These are phyloP conservation scores for Geodia barretti DNA, from an alignment of 37 sponge, comb jelly and placozoan genomes.

Conservation along the genomic window DNA sequence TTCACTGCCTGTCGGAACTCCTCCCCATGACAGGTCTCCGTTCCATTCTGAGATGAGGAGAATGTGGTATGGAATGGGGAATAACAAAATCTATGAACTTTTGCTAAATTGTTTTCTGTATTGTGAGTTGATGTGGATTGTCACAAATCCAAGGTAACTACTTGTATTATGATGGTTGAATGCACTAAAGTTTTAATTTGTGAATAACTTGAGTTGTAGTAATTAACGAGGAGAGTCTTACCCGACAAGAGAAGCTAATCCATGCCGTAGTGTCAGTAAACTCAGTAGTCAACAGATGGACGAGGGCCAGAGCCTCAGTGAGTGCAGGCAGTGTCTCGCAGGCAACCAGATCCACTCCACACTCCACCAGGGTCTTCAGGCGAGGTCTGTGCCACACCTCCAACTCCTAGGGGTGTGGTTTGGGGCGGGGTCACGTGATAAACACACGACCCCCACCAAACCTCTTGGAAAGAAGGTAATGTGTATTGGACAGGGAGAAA, in stretches of 20 bases:
- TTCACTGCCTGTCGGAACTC: conserved; percentile 54
- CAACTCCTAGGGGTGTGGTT: too few species aligned
- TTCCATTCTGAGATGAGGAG: conserved; percentile 37
- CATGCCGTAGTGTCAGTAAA: conserved; percentile 73
- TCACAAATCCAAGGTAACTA: too few species aligned
- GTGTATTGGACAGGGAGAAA: too few species aligned
- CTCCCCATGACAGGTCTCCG: conserved; percentile 79
- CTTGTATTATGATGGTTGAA: neutral
- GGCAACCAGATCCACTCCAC: conserved; percentile 78
- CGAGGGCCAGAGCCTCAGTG: conserved; percentile 58
- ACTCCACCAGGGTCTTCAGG: conserved; percentile 36
- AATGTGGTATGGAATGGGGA: neutral
- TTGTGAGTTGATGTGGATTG: too few species aligned
- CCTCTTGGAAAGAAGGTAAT: too few species aligned
- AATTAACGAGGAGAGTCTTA: too few species aligned
- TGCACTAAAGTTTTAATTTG: too few species aligned
- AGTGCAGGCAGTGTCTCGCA: conserved; percentile 78
- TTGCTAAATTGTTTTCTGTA: too few species aligned
- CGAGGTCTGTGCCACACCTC: conserved; percentile 76
- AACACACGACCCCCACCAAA: too few species aligned
- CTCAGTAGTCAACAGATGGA: conserved; percentile 58
- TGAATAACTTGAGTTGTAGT: too few species aligned
- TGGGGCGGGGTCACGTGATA: too few species aligned
- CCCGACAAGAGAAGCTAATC: conserved; percentile 80
- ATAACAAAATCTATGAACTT: too few species aligned